phyloP scores from a whole-genome alignment of 2,113 vertebrate genomes.

The Alethe diademata region DNA sequence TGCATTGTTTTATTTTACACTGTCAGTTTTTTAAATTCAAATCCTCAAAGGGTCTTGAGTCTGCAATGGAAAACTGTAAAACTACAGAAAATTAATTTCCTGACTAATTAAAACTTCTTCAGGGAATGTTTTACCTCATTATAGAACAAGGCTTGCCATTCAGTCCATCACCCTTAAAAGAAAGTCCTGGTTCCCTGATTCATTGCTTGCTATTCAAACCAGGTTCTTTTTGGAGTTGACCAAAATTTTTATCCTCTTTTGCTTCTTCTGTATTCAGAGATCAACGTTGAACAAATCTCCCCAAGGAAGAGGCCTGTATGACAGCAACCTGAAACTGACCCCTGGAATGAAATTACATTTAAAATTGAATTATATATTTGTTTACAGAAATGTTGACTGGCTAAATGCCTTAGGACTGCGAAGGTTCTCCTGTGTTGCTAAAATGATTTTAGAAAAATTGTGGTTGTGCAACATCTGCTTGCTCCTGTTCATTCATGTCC shows the following conservation, averaged over 20 bases:
- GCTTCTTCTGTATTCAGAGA: not conserved
- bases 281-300: constrained; percentile 1
- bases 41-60: not conserved
- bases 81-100: not conserved
- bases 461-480: not conserved
- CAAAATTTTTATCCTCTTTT: not conserved
- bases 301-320: not conserved
- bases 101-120: not conserved
- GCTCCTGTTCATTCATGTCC: not conserved
- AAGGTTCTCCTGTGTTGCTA: not conserved
- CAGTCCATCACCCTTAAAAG: not conserved
- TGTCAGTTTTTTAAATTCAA: not conserved
- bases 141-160: not conserved
- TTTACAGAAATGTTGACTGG: constrained; percentile 46
- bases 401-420: constrained; percentile 23
- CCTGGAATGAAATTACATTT: not conserved
- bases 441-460: not conserved
- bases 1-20: not conserved
- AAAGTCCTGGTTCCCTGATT: not conserved
- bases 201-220: not conserved
- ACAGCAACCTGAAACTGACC: not conserved
- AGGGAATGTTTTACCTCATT: not conserved
- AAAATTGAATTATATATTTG: constrained; percentile 10
- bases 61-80: not conserved
- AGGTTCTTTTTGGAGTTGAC: not conserved